Percentiles rank a stretch among this genome's conserved stretches.
Conservation (phyloP, 2,797 vertebrate genomes). For the Pteronotus mesoamericanus region DNA sequence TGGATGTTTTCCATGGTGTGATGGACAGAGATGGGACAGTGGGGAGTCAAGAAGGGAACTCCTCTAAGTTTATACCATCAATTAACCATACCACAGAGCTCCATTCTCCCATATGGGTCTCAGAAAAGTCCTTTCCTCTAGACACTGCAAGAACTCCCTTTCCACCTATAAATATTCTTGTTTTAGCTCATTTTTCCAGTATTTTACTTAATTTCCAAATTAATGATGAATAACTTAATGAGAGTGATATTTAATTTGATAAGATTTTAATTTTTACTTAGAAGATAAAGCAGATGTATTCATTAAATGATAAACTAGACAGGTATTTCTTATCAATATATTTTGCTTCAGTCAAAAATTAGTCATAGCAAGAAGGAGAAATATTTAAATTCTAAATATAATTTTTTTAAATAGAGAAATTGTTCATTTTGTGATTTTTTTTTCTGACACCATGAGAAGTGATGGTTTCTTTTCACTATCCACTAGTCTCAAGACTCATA, state of each 20-base stretch:
- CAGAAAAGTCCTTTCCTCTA: neutral
- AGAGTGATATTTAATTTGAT: neutral
- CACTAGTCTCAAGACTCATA: neutral
- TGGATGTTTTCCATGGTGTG: neutral
- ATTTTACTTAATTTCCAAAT: neutral
- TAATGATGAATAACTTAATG: neutral
- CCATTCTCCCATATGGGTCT: neutral
- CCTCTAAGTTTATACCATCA: neutral
- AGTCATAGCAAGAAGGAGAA: neutral
- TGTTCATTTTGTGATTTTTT: neutral
- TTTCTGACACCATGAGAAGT: neutral
- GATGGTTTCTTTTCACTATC: neutral
- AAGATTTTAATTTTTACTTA: neutral
- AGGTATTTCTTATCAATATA: neutral
- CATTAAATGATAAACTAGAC: neutral
- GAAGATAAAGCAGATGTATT: neutral
- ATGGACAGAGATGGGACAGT: neutral
- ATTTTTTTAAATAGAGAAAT: neutral
- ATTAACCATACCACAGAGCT: neutral
- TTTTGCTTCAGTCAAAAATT: neutral
- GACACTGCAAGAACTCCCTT: neutral
- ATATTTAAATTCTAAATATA: neutral
- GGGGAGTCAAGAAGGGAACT: neutral
- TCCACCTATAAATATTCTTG: neutral
- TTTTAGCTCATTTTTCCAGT: neutral